Evolutionary conservation across 1,140 invertebrate genomes (phyloP).

Genomic region (Trinorchestia longiramus): DNA sequence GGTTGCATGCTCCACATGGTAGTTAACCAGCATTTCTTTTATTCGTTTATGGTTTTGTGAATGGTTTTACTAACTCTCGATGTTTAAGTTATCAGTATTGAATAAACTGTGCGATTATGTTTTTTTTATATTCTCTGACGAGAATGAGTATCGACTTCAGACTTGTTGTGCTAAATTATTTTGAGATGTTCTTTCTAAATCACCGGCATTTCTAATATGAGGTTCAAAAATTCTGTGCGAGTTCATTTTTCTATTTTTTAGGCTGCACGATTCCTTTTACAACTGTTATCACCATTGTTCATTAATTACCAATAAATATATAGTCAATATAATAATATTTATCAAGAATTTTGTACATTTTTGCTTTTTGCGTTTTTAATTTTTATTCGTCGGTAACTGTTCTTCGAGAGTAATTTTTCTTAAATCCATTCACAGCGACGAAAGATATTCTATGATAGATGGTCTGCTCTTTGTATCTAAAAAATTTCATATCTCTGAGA

Average conservation of each 20-base stretch:
- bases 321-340: too few relatives aligned
- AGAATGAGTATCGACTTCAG: not conserved
- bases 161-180: not conserved
- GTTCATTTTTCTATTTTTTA: too few relatives aligned
- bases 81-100: not conserved
- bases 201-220: not conserved
- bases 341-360: too few relatives aligned
- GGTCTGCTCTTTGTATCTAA: not conserved
- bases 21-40: not conserved
- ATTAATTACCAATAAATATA: not conserved
- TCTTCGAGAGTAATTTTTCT: not conserved
- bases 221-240: not conserved
- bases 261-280: not conserved
- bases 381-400: not conserved
- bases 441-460: not conserved
- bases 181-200: not conserved
- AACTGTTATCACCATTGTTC: not conserved
- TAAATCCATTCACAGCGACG: not conserved
- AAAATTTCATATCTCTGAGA: not conserved
- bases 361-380: not conserved
- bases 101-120: not conserved
- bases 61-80: not conserved
- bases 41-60: not conserved
- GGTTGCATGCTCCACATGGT: not conserved
- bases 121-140: not conserved